Percentiles rank a stretch among this genome's conserved stretches.
phyloP scores from a whole-genome alignment of 92 coral and sea anemone species.

The Parazoanthus darwini region DNA sequence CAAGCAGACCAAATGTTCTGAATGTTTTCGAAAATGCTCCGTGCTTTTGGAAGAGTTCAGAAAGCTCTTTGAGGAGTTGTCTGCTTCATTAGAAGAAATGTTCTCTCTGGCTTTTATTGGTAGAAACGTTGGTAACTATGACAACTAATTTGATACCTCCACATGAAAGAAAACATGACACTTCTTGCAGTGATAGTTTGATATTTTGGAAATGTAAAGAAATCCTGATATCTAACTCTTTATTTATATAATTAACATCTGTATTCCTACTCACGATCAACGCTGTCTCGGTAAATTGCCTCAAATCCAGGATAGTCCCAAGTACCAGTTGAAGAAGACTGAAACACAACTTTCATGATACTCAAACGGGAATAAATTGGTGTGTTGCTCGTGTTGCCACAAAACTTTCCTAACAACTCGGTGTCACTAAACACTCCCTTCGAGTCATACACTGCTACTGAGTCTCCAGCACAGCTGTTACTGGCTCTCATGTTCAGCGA shows the following conservation, averaged over 20 bases:
- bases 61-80: too few relatives aligned
- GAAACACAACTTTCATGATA: slow-evolving; percentile 17
- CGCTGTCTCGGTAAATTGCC: neutral
- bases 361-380: neutral
- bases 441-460: slow-evolving; percentile 9
- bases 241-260: neutral
- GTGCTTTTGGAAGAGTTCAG: too few relatives aligned
- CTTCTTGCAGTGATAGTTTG: neutral
- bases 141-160: too few relatives aligned
- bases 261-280: slow-evolving; percentile 9
- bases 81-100: too few relatives aligned
- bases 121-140: too few relatives aligned
- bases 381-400: neutral
- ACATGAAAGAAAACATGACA: too few relatives aligned
- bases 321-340: neutral
- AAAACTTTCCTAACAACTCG: neutral
- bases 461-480: slow-evolving; percentile 3
- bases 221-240: too few relatives aligned
- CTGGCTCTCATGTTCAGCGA: slow-evolving; percentile 18
- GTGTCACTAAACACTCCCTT: neutral
- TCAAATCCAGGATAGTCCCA: slow-evolving; percentile 33
- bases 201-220: neutral
- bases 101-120: too few relatives aligned
- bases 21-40: too few relatives aligned
- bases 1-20: too few relatives aligned